Conservation (phyloP, 2,797 vertebrate genomes). For the Echiichthys vipera region DNA sequence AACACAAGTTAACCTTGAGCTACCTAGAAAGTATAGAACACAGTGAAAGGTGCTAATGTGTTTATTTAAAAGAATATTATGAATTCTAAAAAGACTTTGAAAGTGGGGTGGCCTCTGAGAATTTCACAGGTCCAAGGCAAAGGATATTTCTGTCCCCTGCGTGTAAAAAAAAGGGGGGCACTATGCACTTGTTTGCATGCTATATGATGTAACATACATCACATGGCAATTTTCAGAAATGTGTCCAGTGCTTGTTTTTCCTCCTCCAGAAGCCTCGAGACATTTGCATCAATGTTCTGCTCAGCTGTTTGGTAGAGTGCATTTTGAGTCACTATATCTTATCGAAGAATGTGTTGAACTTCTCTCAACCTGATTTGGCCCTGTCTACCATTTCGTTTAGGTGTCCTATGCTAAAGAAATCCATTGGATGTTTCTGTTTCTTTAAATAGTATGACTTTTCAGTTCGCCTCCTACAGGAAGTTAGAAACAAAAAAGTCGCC, state of each 20-base stretch:
- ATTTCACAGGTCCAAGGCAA: conserved; percentile 39
- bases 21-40: background rate
- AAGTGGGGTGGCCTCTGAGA: conserved; percentile 1
- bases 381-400: no score
- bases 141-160: conserved; percentile 37
- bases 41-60: background rate
- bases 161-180: conserved; percentile 27
- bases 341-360: no score
- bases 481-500: no score
- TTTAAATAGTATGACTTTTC: no score
- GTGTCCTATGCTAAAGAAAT: no score
- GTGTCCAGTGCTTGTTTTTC: background rate
- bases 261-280: background rate
- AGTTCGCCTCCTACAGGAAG: no score
- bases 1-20: background rate
- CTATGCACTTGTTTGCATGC: conserved; percentile 12
- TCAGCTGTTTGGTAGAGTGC: no score
- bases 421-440: no score
- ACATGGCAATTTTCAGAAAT: conserved; percentile 22
- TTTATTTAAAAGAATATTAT: background rate
- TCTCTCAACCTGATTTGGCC: no score
- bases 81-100: background rate
- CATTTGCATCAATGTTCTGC: no score
- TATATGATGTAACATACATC: conserved; percentile 17
- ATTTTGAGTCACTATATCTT: no score